Evolutionary conservation across 2,113 vertebrate genomes (phyloP).

Genomic region (Hepsetus odoe): DNA sequence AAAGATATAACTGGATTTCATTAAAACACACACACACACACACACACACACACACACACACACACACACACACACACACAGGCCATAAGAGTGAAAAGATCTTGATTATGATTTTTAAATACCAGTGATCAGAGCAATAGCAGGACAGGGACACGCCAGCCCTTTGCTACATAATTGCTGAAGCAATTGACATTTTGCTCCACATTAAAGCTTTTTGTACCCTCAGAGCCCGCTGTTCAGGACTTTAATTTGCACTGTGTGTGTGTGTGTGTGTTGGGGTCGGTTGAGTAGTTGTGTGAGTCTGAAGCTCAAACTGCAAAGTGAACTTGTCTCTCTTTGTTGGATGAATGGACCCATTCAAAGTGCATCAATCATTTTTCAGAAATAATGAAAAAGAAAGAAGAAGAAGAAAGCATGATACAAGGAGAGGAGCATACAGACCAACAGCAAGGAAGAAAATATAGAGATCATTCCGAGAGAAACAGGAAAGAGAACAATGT

Average conservation of each 20-base stretch:
- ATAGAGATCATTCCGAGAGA: too few species aligned
- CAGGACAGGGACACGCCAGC: not conserved
- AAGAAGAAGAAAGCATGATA: too few species aligned
- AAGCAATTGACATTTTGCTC: conserved; percentile 64
- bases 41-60: conserved; percentile 9
- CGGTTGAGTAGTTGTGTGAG: too few species aligned
- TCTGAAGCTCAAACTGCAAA: not conserved
- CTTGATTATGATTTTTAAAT: conserved; percentile 6
- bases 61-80: conserved; percentile 11
- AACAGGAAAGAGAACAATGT: too few species aligned
- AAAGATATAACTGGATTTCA: too few species aligned
- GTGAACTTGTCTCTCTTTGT: too few species aligned
- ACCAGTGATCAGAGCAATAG: conserved; percentile 19
- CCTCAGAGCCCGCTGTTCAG: not conserved
- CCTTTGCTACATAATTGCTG: conserved; percentile 43
- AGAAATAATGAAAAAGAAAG: too few species aligned
- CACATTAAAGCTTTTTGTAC: too few species aligned
- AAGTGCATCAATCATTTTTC: too few species aligned
- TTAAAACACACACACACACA: conserved; percentile 1
- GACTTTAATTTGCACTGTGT: not conserved
- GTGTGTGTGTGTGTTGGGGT: not conserved
- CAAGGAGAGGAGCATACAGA: too few species aligned
- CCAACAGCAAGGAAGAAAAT: too few species aligned
- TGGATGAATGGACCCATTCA: too few species aligned
- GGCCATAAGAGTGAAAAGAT: not conserved